Evolutionary conservation across 2,113 vertebrate species (phyloP).

Genomic region (Mus spicilegus): DNA sequence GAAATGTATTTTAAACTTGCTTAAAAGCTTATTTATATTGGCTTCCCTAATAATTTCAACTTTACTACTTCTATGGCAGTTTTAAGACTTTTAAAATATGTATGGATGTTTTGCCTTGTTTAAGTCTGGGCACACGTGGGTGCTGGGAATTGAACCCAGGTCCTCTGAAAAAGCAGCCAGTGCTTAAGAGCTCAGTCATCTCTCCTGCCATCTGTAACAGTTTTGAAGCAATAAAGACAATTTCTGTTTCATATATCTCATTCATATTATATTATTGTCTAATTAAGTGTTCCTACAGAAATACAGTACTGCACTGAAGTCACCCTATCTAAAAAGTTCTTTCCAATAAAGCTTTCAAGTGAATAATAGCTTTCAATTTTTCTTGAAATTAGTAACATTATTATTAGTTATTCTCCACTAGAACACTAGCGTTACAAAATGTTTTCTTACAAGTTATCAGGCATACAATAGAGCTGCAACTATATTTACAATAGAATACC

Average conservation of each 20-base stretch:
- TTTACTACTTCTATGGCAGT: neutral
- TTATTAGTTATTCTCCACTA: neutral
- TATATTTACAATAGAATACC: constrained; percentile 17
- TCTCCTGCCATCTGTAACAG: neutral
- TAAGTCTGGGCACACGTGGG: neutral
- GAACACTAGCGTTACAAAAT: neutral
- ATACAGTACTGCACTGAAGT: neutral
- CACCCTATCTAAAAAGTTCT: constrained; percentile 10
- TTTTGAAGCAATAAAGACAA: constrained; percentile 49
- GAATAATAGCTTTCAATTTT: constrained; percentile 3
- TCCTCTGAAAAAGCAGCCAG: neutral
- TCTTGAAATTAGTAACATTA: constrained; percentile 31
- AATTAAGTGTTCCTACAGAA: constrained; percentile 15
- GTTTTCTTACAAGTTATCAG: neutral
- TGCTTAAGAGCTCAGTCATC: neutral
- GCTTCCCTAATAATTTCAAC: neutral
- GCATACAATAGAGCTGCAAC: constrained; percentile 1
- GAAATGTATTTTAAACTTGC: constrained; percentile 32
- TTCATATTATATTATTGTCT: neutral
- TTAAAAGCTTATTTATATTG: neutral
- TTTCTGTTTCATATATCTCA: neutral
- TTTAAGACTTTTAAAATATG: neutral
- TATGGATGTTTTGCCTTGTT: neutral
- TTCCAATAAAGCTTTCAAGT: neutral
- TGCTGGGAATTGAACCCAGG: neutral